phyloP scores from a whole-genome alignment of 2,113 vertebrate genomes.

The Phasianus colchicus region DNA sequence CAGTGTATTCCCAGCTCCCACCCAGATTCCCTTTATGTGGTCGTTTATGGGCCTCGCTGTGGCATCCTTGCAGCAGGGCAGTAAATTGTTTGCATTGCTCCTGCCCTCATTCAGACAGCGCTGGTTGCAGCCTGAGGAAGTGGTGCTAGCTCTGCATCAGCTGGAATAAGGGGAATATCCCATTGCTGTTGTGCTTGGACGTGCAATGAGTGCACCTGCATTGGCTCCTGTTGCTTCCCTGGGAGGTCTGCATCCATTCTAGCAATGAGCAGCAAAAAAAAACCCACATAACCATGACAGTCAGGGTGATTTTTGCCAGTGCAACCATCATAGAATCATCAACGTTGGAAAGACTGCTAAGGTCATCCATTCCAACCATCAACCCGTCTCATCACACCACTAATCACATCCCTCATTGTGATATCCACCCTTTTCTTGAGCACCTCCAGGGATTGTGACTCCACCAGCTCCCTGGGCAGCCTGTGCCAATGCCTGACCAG shows the following conservation, averaged over 20 bases:
- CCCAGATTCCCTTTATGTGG: background rate
- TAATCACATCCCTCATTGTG: no score
- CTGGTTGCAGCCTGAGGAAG: background rate
- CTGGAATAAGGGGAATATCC: background rate
- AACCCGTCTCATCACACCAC: no score
- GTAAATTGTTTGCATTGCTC: background rate
- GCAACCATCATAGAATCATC: background rate
- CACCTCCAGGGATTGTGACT: no score
- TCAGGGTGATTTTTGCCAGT: background rate
- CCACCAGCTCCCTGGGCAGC: no score
- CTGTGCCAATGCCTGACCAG: no score
- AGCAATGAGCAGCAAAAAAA: background rate
- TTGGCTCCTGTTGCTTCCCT: rapidly evolving
- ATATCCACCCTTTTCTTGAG: no score
- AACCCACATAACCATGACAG: background rate
- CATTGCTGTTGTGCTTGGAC: background rate
- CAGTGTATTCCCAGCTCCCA: conserved; percentile 21
- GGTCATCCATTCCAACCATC: no score
- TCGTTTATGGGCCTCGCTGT: background rate
- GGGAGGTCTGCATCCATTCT: background rate
- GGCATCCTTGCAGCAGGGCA: background rate
- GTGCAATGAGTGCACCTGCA: rapidly evolving
- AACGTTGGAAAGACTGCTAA: no score
- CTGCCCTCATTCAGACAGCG: rapidly evolving
- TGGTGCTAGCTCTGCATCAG: rapidly evolving